Evolutionary conservation across 2,113 vertebrate species (phyloP), one percentile per base, ranked within the genome.

Genomic region (Hypanus sabinus): DNA sequence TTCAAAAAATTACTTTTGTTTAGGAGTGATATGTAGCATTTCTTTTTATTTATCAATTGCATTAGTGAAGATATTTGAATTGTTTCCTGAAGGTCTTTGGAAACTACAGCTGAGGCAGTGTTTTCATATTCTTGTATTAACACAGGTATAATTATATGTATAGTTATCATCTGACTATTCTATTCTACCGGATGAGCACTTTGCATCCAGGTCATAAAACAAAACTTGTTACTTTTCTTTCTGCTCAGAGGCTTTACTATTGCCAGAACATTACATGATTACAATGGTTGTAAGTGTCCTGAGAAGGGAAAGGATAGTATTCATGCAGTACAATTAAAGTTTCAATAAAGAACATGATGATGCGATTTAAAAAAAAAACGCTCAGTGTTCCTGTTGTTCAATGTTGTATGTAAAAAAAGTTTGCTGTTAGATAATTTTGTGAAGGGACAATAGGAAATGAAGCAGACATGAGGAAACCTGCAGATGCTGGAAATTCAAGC

Each of bases 121-220:
- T 27, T 22, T 93, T 55, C 91, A 46, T 73, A 73, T 73, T 73
- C 36, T 27, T 93, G 30, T 73, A 38, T 93, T 93, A 93, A 93
- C 68, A 11, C 70, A 65, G 90, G n/a, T 33, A 92, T 92, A 92
- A 73, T 93, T 71, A 36, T 33, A 12, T 55, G 46, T 68, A 73
- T 73, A 93, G 73, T 93, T 93, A 73, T 93, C 73, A 93, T 36
- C 91, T 38, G 70, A 24, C 36, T 73, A 93, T 73, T 71, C 70
- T 3, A 24, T 70, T 46, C 36, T 55, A 55, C 68, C 68, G 73
- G 68, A 20, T 73, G 70, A 68, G n/a, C 91, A 75, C 70, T 73
- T 30, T 93, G 70, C 91, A 93, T 93, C 91, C 91, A 93, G 73
- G 91, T 73, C 68, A 55, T 55, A 65, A 93, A 10, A 73, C 24